Conservation (phyloP, 2,113 vertebrate genomes). For the Nothobranchius kuhntae region DNA sequence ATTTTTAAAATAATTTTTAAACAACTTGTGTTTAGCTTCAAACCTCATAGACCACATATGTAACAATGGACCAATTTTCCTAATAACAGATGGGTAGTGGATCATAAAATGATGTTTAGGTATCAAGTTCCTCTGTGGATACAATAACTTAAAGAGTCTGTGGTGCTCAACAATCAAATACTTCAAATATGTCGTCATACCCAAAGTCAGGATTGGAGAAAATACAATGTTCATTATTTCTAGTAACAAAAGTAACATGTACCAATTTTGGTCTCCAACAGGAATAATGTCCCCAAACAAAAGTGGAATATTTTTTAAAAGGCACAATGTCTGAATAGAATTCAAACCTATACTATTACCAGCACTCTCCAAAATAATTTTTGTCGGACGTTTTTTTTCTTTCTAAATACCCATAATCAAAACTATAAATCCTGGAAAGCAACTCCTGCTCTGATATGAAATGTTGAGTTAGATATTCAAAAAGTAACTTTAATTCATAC, state of each 20-base stretch:
- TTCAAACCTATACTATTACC: constrained; percentile 10
- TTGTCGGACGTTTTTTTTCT: not conserved
- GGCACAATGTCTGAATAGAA: constrained; percentile 19
- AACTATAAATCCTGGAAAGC: not conserved
- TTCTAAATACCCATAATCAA: constrained; percentile 35
- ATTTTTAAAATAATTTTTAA: constrained; percentile 11
- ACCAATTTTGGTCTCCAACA: constrained; percentile 11
- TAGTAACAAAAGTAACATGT: not conserved
- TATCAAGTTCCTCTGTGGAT: constrained; percentile 13
- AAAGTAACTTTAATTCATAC: constrained; percentile 10
- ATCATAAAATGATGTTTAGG: constrained; percentile 17
- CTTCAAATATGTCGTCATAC: constrained; percentile 12
- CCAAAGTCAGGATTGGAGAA: constrained; percentile 4
- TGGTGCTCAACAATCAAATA: constrained; percentile 30
- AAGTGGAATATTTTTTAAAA: constrained; percentile 26
- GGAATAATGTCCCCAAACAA: constrained; percentile 35
- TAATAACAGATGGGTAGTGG: constrained; percentile 3
- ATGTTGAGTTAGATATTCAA: constrained; percentile 9
- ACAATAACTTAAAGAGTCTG: constrained; percentile 20
- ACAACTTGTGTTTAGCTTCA: constrained; percentile 5
- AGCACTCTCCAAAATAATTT: constrained; percentile 3
- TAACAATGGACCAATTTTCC: constrained; percentile 7
- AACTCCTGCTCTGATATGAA: not conserved
- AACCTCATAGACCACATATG: not conserved
- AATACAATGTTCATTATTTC: constrained; percentile 27